Conservation (phyloP, 2,113 vertebrate genomes). For the Tenrec ecaudatus region DNA sequence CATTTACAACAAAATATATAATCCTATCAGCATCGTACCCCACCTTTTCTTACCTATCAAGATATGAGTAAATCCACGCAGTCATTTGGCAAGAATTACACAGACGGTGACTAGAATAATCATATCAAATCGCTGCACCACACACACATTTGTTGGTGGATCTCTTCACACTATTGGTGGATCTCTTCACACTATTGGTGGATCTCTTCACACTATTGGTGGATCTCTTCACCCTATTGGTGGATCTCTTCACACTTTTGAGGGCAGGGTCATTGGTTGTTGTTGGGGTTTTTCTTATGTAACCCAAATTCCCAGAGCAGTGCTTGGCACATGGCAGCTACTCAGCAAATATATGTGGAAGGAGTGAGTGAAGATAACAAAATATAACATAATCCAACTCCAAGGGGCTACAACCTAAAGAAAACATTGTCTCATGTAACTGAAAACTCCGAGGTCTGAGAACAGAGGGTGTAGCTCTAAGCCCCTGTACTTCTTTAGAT, state of each 20-base stretch:
- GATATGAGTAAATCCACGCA: no score
- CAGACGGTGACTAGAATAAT: no score
- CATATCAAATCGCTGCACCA: no score
- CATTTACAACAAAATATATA: no score
- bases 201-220: not conserved
- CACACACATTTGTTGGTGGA: not conserved
- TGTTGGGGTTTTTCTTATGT: not conserved
- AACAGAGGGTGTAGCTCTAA: no score
- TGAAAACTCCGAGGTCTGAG: no score
- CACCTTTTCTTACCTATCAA: no score
- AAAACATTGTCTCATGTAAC: not conserved
- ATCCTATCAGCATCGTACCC: no score
- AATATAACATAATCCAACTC: not conserved
- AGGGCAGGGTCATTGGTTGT: not conserved
- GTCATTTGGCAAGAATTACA: no score
- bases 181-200: not conserved
- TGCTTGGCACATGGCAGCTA: not conserved
- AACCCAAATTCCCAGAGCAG: not conserved
- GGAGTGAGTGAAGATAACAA: conserved; percentile 1
- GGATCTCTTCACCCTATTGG: not conserved
- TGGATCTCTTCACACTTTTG: not conserved
- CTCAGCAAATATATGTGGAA: not conserved
- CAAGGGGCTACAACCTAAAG: not conserved
- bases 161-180: not conserved
- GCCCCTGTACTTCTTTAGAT: not conserved